phyloP scores from a whole-genome alignment of 1,140 invertebrate species.

The Drosophila mauritiana region DNA sequence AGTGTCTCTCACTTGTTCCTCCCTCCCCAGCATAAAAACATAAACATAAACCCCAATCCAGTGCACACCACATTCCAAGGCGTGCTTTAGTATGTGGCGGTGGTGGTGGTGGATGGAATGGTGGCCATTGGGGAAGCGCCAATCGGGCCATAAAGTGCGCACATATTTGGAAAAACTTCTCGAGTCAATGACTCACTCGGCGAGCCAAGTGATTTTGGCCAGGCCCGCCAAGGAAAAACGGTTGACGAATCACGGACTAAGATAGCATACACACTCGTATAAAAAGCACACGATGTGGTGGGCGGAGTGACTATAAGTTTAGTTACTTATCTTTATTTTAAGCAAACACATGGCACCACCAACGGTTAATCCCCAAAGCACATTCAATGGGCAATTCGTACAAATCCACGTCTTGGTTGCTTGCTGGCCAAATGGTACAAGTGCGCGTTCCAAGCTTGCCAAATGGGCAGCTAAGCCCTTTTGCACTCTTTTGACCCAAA shows the following conservation, averaged over 20 bases:
- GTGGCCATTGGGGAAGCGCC: slow-evolving; percentile 37
- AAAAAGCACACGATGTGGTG: neutral
- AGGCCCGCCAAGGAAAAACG: slow-evolving; percentile 11
- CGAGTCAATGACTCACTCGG: slow-evolving; percentile 44
- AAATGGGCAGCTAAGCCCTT: neutral
- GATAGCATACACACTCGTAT: neutral
- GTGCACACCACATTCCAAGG: slow-evolving; percentile 45
- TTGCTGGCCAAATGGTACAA: too few relatives aligned
- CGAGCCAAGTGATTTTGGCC: slow-evolving; percentile 25
- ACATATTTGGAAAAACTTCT: slow-evolving; percentile 59
- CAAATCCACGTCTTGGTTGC: neutral
- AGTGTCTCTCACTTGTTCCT: slow-evolving; percentile 4
- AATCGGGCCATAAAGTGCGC: slow-evolving; percentile 32
- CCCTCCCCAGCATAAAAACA: slow-evolving; percentile 16
- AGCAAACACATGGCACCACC: neutral
- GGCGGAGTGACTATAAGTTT: neutral
- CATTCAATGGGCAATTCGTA: neutral
- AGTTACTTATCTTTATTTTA: slow-evolving; percentile 1
- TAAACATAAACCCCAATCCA: slow-evolving; percentile 31
- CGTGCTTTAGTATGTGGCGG: slow-evolving; percentile 10
- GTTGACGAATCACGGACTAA: slow-evolving; percentile 8
- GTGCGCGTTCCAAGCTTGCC: neutral
- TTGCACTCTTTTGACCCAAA: slow-evolving; percentile 5
- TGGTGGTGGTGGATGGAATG: neutral
- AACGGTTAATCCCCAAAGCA: neutral